Evolutionary conservation across 2,888 invertebrate species (phyloP), one percentile per base, ranked within the genome.

Genomic region (Stramonita haemastoma): DNA sequence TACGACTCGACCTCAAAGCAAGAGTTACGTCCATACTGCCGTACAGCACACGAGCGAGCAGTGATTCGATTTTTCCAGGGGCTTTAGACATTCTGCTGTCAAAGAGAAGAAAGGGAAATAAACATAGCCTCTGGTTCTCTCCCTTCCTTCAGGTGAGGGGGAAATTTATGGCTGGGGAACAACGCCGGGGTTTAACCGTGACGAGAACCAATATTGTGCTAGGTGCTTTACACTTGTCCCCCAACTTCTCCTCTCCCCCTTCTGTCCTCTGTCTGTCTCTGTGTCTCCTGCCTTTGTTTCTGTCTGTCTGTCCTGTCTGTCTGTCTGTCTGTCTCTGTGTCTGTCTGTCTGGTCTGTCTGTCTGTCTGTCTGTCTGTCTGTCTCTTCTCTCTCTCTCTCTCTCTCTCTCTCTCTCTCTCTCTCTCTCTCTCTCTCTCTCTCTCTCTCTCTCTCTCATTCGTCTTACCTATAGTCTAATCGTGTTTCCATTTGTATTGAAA

Each of bases 181-280:
- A 73, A 73, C 26, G n/a, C 73, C 11, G n/a, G n/a, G 73, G n/a
- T n/a, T 73, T 73, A 73, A 73, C 73, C 29, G 26, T 73, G 73
- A 73, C 73, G 73, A 73, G 73, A 73, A 73, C n/a, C 73, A 73
- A 73, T 73, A 73, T 73, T 73, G 73, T 73, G 73, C 26, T n/a
- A n/a, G 22, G 73, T 73, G n/a, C 73, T 73, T 73, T 73, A n/a
- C 73, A n/a, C 11, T n/a, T n/a, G 26, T 73, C 73, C 4, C 73
- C 13, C 1, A 4, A n/a, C n/a, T 8, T 73, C n/a, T 5, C n/a
- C 8, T n/a, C 1, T 73, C 73, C n/a, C n/a, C n/a, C 26, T 26
- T 0, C 73, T n/a, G 4, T 73, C 73, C 73, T n/a, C 11, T 26
- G 73, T 73, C 73, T 73, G 73, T 73, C 26, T 73, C 8, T 73